Conservation (phyloP, 2,888 invertebrate genomes). For the Romanomermis culicivorax region DNA sequence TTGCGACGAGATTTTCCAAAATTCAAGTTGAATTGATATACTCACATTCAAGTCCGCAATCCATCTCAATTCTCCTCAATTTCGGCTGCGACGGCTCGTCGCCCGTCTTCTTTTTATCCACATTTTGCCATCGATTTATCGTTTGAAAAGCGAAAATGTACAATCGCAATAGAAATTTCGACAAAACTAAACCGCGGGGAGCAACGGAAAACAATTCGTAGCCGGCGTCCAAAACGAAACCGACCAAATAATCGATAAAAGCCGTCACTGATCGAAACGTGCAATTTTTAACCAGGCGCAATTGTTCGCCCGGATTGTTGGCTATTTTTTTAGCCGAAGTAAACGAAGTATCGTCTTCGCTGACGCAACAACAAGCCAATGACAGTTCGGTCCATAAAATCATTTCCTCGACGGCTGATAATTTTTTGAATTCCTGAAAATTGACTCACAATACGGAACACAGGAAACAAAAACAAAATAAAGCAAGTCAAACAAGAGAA, state of each 20-base stretch:
- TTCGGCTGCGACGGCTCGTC: too few species aligned
- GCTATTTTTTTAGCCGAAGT: not conserved
- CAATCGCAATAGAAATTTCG: not conserved
- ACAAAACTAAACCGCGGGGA: not conserved
- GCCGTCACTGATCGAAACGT: not conserved
- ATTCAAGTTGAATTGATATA: too few species aligned
- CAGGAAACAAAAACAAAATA: too few species aligned
- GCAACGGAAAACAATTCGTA: not conserved
- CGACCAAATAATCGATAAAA: not conserved
- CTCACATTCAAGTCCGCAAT: too few species aligned
- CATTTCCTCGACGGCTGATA: not conserved
- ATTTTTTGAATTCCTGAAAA: not conserved
- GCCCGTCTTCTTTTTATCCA: too few species aligned
- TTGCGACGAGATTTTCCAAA: too few species aligned
- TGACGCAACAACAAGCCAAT: not conserved
- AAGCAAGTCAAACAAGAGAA: too few species aligned
- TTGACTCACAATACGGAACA: not conserved
- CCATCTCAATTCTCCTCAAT: too few species aligned
- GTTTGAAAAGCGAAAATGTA: not conserved
- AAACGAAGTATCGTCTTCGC: not conserved
- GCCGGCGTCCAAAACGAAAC: not conserved
- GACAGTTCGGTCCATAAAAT: not conserved
- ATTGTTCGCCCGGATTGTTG: not conserved
- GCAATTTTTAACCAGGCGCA: not conserved
- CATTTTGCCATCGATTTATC: too few species aligned